These are phyloP conservation scores for Megamerina dolium DNA, from an alignment of 2,888 invertebrate genomes.

Conservation along the genomic window DNA sequence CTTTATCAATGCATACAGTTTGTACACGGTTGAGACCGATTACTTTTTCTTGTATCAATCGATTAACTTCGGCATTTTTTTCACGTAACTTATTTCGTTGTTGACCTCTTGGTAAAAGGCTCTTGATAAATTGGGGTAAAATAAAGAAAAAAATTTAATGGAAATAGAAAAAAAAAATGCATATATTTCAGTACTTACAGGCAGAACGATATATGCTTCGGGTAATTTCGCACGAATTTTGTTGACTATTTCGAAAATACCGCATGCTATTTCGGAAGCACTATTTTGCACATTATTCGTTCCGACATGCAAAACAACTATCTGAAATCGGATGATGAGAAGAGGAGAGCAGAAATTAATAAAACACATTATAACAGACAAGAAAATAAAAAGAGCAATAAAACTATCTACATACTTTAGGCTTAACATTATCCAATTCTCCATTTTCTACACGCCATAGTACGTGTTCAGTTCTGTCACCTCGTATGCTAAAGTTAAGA, in stretches of 20 bases:
- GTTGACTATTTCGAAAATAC: constrained; percentile 70
- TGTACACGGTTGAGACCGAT: constrained; percentile 64
- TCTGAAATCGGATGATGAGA: no score
- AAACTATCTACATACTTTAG: constrained; percentile 59
- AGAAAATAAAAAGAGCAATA: constrained; percentile 2
- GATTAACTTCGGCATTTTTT: constrained; percentile 70
- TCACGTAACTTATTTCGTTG: constrained; percentile 75
- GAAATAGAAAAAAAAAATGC: neutral
- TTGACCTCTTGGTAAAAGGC: constrained; percentile 84
- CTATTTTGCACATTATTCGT: constrained; percentile 80
- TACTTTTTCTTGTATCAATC: constrained; percentile 61
- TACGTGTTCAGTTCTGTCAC: constrained; percentile 81
- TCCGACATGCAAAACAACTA: constrained; percentile 79
- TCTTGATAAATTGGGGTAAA: neutral
- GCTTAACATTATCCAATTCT: constrained; percentile 80
- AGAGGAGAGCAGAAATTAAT: constrained; percentile 7
- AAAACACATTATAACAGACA: constrained; percentile 5
- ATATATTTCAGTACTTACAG: constrained; percentile 56
- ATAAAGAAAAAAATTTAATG: neutral
- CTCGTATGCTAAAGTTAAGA: constrained; percentile 78
- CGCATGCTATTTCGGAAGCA: constrained; percentile 75
- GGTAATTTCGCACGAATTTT: constrained; percentile 72
- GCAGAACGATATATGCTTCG: constrained; percentile 73
- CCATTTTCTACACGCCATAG: constrained; percentile 87
- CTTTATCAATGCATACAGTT: constrained; percentile 72